Percentiles rank a stretch among this genome's conserved stretches.
Conservation (phyloP, 2,888 invertebrate species). For the Drosophila cyrtoloma region DNA sequence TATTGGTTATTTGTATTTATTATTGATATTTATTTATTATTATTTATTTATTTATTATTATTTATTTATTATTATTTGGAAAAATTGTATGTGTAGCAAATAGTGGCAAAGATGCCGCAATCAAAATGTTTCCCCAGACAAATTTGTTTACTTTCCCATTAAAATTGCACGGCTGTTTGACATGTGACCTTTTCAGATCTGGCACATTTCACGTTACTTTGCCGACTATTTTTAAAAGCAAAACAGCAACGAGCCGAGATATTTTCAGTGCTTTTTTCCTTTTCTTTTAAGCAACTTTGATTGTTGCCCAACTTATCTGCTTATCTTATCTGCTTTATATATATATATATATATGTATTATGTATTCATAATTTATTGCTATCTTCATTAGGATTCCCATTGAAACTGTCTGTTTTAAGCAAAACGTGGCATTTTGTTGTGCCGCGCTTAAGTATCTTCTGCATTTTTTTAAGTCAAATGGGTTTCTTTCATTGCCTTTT, state of each 20-base stretch:
- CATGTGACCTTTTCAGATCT: not conserved
- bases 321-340: not conserved
- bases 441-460: not conserved
- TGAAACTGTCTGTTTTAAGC: not conserved
- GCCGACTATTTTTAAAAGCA: not conserved
- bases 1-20: not conserved
- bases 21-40: no score
- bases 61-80: no score
- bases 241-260: not conserved
- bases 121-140: not conserved
- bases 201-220: not conserved
- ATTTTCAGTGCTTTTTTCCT: not conserved
- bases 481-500: constrained; percentile 5
- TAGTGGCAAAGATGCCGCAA: not conserved
- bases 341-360: not conserved
- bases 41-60: no score
- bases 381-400: not conserved
- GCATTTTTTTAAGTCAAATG: constrained; percentile 11
- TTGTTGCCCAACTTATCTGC: not conserved
- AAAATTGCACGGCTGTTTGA: not conserved
- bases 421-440: not conserved
- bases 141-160: not conserved
- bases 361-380: not conserved
- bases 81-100: not conserved
- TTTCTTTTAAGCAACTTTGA: no score